Percentiles rank a stretch among this genome's conserved stretches.
phyloP scores from a whole-genome alignment of 2,888 invertebrate species.

The Drosophila picticornis region DNA sequence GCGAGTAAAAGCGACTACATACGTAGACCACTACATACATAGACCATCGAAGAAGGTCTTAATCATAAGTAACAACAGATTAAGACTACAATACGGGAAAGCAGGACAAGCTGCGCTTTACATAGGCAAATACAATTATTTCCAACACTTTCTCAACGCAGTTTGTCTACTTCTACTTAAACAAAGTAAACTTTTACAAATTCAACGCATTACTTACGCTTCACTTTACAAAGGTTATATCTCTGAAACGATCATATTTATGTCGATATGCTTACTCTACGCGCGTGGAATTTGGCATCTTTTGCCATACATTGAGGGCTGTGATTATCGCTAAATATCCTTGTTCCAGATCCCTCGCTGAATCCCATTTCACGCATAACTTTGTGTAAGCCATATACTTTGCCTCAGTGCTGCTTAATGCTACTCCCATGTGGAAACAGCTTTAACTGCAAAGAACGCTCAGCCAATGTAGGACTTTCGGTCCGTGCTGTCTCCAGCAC shows the following conservation, averaged over 20 bases:
- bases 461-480: too few relatives aligned
- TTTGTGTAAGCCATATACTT: slow-evolving; percentile 24
- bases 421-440: too few relatives aligned
- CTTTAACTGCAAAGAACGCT: too few relatives aligned
- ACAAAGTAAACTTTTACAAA: not conserved
- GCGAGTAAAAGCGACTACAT: too few relatives aligned
- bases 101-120: not conserved
- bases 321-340: slow-evolving; percentile 34
- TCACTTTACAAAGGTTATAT: too few relatives aligned
- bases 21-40: too few relatives aligned
- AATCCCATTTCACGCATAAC: slow-evolving; percentile 33
- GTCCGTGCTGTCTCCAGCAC: too few relatives aligned
- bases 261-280: not conserved
- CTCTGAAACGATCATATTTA: too few relatives aligned
- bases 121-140: not conserved
- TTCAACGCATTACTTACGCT: too few relatives aligned
- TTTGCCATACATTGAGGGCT: too few relatives aligned
- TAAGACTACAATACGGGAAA: not conserved
- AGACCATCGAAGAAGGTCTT: too few relatives aligned
- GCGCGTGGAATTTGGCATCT: slow-evolving; percentile 4
- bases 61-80: not conserved
- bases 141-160: not conserved
- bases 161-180: too few relatives aligned
- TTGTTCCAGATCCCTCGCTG: not conserved
- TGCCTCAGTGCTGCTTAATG: slow-evolving; percentile 29